Evolutionary conservation across 2,888 invertebrate genomes (phyloP), one percentile per base, ranked within the genome.

Genomic region (Aricia artaxerxes): DNA sequence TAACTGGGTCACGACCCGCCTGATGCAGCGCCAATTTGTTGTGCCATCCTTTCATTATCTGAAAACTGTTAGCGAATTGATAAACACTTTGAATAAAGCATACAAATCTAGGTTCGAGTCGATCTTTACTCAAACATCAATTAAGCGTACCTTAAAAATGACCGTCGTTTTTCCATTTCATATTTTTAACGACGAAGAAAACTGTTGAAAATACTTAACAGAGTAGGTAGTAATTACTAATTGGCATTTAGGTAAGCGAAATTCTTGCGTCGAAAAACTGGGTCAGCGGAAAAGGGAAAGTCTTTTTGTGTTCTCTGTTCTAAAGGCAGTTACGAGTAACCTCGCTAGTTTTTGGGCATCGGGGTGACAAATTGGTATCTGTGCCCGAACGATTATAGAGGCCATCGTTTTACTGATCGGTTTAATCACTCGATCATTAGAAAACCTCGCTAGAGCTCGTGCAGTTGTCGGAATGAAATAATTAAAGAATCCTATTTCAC

Each of bases 1-100:
- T 53, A 76, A 57, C 76, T 76, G 35, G 76, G 76, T 76, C 76
- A 53, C 57, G 53, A 35, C 53, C 76, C 57, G 35, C 31, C 16
- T 35, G 53, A 76, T 76, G 31, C 24, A 24, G 24, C 35, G 24
- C 76, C 53, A 57, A 24, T 53, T 57, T n/a, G 31, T 53, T 53
- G 2, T 24, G 57, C 16, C 76, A 35, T 69, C 35, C 76, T 76
- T 53, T 53, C 6, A 53, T 76, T 76, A 35, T 76, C 53, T 35
- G 76, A 53, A 76, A 76, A 35, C 76, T 13, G 31, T 64, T 38
- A 69, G 69, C 13, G 1, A 69, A 69, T 38, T 64, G 9, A 64
- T 64, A 64, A 69, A 69, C 69, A 69, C 69, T 35, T 16, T 35
- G 11, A 69, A 69, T 35, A 35, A 69, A 4, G 64, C 24, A 64